phyloP scores from a whole-genome alignment of 2,888 invertebrate species.

The Dendrolimus pini region DNA sequence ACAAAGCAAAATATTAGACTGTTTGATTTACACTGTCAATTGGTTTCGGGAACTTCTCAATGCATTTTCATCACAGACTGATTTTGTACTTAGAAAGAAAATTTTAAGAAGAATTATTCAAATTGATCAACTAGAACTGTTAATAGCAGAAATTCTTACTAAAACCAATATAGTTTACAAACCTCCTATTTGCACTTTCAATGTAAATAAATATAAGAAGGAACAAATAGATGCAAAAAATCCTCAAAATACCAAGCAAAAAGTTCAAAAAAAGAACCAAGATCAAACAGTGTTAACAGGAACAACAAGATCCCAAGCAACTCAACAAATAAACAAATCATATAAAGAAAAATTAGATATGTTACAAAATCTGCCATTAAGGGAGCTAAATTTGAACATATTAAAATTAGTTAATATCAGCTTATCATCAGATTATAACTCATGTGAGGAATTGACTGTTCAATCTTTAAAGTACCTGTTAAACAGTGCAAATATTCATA shows the following conservation, averaged over 20 bases:
- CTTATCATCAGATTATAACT: constrained; percentile 32
- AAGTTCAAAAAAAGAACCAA: constrained; percentile 30
- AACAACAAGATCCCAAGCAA: constrained; percentile 47
- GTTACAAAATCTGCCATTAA: constrained; percentile 39
- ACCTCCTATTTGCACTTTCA: constrained; percentile 45
- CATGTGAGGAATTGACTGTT: constrained; percentile 37
- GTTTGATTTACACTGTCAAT: constrained; percentile 84
- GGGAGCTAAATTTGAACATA: constrained; percentile 45
- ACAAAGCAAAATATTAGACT: constrained; percentile 77
- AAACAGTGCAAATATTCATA: constrained; percentile 38
- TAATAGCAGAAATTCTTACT: constrained; percentile 43
- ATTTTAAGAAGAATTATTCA: constrained; percentile 61
- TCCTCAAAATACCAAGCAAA: constrained; percentile 29
- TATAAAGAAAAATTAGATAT: constrained; percentile 41
- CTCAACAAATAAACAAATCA: constrained; percentile 32
- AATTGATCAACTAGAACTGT: constrained; percentile 49
- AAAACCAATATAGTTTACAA: constrained; percentile 51
- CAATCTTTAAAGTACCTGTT: constrained; percentile 48
- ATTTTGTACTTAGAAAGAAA: constrained; percentile 72
- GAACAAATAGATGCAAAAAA: constrained; percentile 34
- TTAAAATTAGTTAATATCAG: constrained; percentile 45
- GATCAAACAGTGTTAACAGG: constrained; percentile 53
- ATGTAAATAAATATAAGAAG: constrained; percentile 38
- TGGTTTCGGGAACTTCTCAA: constrained; percentile 88
- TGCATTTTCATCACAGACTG: constrained; percentile 82